Conservation (phyloP, 2,113 vertebrate species). For the Hassar affinis region DNA sequence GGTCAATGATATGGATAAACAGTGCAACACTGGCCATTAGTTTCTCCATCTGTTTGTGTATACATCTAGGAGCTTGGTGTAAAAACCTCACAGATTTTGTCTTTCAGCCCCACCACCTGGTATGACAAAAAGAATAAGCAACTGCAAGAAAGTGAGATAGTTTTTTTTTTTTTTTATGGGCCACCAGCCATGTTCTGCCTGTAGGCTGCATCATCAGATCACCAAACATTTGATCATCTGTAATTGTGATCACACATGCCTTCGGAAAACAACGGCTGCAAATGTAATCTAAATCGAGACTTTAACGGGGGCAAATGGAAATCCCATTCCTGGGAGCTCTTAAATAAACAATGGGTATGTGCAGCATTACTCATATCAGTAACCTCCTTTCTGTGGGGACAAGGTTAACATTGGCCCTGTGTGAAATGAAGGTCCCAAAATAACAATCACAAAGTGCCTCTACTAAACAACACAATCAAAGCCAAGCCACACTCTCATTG, state of each 20-base stretch:
- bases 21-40: slow-evolving; percentile 32
- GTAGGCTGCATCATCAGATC: slow-evolving; percentile 35
- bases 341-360: slow-evolving; percentile 75
- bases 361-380: slow-evolving; percentile 64
- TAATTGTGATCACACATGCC: slow-evolving; percentile 66
- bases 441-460: slow-evolving; percentile 78
- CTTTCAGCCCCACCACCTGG: slow-evolving; percentile 28
- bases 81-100: slow-evolving; percentile 4
- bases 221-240: slow-evolving; percentile 65
- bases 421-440: slow-evolving; percentile 73
- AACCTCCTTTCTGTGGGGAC: slow-evolving; percentile 65
- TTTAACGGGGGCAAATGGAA: slow-evolving; percentile 64
- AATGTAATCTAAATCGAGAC: slow-evolving; percentile 61
- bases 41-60: slow-evolving; percentile 41
- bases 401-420: slow-evolving; percentile 71
- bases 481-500: slow-evolving; percentile 73
- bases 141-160: neutral
- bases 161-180: neutral
- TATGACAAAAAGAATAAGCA: slow-evolving; percentile 14
- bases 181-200: neutral
- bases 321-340: slow-evolving; percentile 63
- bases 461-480: slow-evolving; percentile 82
- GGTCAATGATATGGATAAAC: slow-evolving; percentile 31
- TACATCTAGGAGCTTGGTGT: slow-evolving; percentile 17
- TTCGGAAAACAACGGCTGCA: slow-evolving; percentile 59